phyloP scores from a whole-genome alignment of 23 tunicate genomes.

The Oikopleura albicans region DNA sequence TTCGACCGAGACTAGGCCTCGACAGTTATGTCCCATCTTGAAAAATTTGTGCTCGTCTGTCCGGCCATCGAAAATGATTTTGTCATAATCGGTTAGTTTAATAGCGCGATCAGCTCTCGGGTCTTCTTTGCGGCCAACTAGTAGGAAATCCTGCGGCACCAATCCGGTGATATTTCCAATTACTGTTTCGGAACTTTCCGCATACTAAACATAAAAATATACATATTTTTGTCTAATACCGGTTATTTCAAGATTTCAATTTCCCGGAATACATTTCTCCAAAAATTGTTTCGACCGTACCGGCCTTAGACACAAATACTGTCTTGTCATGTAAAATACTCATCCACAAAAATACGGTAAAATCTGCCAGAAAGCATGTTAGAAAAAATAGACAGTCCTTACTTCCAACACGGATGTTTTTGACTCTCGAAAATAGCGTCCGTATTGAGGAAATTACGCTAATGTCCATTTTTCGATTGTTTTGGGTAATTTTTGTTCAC shows the following conservation, averaged over 20 bases:
- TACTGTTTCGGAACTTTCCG: neutral
- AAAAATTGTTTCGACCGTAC: too few relatives aligned
- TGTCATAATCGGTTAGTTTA: neutral
- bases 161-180: neutral
- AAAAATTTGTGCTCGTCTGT: neutral
- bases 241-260: neutral
- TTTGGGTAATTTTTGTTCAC: too few relatives aligned
- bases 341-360: too few relatives aligned
- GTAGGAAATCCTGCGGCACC: neutral
- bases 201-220: neutral
- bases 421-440: too few relatives aligned
- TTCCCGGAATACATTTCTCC: neutral
- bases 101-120: neutral
- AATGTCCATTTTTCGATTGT: too few relatives aligned
- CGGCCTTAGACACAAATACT: too few relatives aligned
- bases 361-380: too few relatives aligned
- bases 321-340: too few relatives aligned
- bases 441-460: too few relatives aligned
- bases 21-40: neutral
- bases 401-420: too few relatives aligned
- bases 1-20: neutral
- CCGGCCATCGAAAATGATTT: neutral
- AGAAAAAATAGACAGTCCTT: too few relatives aligned
- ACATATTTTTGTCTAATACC: neutral
- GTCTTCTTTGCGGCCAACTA: neutral